phyloP scores from a whole-genome alignment of 2,113 vertebrate genomes.

The Lasiurus cinereus region DNA sequence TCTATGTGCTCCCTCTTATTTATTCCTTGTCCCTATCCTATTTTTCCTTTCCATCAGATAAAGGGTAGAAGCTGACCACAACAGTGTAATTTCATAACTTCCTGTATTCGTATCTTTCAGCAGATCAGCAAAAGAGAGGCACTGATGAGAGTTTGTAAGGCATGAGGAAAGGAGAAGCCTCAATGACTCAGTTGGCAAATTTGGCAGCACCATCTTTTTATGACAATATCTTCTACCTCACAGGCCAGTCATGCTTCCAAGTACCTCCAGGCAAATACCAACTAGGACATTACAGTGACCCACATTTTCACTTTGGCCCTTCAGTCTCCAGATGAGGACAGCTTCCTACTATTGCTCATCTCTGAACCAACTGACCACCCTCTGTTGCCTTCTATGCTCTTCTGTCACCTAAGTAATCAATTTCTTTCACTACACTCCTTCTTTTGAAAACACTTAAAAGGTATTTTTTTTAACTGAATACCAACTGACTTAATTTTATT shows the following conservation, averaged over 20 bases:
- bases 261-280: not conserved
- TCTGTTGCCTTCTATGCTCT: not conserved
- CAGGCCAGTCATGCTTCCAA: not conserved
- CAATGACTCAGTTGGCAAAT: not conserved
- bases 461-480: not conserved
- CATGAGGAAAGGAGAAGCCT: not conserved
- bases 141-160: not conserved
- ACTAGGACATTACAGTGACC: not conserved
- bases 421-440: not conserved
- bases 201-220: not conserved
- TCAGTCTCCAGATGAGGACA: rapidly evolving
- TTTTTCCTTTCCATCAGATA: not conserved
- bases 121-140: not conserved
- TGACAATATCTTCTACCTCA: not conserved
- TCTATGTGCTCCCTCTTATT: not conserved
- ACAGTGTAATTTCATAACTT: not conserved
- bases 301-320: not conserved
- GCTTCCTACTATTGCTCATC: not conserved
- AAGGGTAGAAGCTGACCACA: not conserved
- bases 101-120: not conserved
- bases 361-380: too few species aligned
- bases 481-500: not conserved
- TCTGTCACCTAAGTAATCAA: not conserved
- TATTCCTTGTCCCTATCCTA: not conserved
- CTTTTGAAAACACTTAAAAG: not conserved